Base-by-base conservation (phyloP, 2,797 vertebrate species). In the Mallotus villosus region DNA sequence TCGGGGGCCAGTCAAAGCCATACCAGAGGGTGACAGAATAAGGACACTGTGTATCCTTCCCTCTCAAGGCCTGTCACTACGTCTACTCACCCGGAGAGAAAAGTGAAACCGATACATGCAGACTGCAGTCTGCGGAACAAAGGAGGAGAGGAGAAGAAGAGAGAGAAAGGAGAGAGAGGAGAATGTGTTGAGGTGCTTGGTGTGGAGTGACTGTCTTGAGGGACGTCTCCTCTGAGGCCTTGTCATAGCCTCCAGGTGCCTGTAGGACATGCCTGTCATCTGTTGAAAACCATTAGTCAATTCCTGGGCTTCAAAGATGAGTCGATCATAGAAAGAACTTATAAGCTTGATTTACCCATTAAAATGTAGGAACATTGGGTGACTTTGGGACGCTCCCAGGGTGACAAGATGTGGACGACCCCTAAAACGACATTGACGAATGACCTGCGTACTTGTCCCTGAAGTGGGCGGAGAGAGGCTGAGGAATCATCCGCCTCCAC, bases 1-100 rank as follows among this genome's bases (percentile, higher is more conserved):
- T 88, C 87, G 80, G 77, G 81, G 81, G 81, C 79, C 86, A 89
- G 84, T 91, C 82, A 82, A 80, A 90, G 81, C 79, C 89, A 89
- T 55, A 78, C 73, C 77, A 89, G 82, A 75, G 75, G 85, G 83
- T 89, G 92, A 94, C 90, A 93, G 91, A 93, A 92, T 91, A 90
- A 89, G 91, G 92, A 90, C 92, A 86, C 77, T 51, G 76, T 74
- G 87, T 69, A 84, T 89, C 85, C 85, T 85, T 81, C 24, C 46
- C 65, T 67, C 49, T 53, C 49, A 67, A 53, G 65, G 49, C 65
- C 24, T 59, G 72, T 78, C 70, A 68, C 3, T 12, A 32, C 19
- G 4, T 71, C 55, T 66, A 67, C 69, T 78, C 68, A 74, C 49
- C 46, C 65, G 51, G 66, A 68, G 70, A 71, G 37, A 74, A 63